phyloP scores from a whole-genome alignment of 2,888 invertebrate species.

The Nasonia oneida region DNA sequence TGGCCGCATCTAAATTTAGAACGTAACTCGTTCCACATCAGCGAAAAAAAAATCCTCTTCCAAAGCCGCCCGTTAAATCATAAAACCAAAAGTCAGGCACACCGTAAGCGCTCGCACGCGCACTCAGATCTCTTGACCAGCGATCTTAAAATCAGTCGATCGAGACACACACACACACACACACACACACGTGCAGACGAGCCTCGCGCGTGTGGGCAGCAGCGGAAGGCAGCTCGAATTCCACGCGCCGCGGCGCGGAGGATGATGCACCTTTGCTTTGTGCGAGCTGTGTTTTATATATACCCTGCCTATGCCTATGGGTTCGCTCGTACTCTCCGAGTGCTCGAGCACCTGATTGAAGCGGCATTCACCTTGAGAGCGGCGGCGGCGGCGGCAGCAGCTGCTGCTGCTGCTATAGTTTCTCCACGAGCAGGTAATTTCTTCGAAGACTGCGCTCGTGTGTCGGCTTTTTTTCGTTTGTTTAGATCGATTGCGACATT shows the following conservation, averaged over 20 bases:
- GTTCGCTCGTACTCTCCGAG: neutral
- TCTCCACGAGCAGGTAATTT: neutral
- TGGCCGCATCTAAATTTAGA: neutral
- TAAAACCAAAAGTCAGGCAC: neutral
- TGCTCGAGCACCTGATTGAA: conserved; percentile 66
- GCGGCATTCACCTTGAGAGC: conserved; percentile 64
- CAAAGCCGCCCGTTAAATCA: neutral
- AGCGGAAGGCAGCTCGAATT: conserved; percentile 28
- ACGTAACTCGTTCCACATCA: neutral
- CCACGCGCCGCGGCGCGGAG: conserved; percentile 20
- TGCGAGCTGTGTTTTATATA: conserved; percentile 6
- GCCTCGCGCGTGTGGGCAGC: conserved; percentile 21
- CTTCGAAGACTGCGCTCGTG: neutral
- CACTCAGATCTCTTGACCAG: neutral
- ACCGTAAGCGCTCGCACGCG: neutral
- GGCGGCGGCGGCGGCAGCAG: neutral
- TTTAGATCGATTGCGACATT: neutral
- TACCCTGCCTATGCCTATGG: neutral
- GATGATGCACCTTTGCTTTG: conserved; percentile 68
- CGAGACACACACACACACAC: neutral
- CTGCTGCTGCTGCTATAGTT: neutral
- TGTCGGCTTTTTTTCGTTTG: neutral
- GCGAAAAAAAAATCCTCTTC: neutral
- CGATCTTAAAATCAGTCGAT: conserved; percentile 23
- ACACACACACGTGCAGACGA: neutral